Base-by-base conservation (phyloP, 1,140 invertebrate species). In the Euwallacea fornicatus region DNA sequence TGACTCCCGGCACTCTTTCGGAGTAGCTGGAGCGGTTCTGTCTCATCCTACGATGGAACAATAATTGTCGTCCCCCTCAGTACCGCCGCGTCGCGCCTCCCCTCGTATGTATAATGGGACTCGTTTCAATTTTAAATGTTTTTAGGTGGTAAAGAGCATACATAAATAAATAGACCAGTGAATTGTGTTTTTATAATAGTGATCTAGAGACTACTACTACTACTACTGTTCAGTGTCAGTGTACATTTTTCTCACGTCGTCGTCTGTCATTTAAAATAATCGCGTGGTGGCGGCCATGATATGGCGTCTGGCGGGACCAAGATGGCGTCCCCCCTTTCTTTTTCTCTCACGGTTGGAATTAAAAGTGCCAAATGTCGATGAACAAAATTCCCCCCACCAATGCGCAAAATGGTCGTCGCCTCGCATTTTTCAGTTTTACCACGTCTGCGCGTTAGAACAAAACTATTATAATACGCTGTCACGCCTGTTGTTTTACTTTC, bases 181-280 rank as follows among this genome's bases (percentile, higher is more conserved):
- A 69, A 69, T 69, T 69, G 67, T 69, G 67, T 69, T 69, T 69
- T 69, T 62, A 69, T 69, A 33, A 69, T 61, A 62, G 60, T 54
- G 46, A 61, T 41, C 44, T 69, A 61, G 47, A 60, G 13, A 61
- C 33, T 69, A 69, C 21, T 33, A 33, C 21, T 33, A 33, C 21
- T 33, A 33, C 21, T 33, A 33, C 21, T 33, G 21, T 69, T 59
- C 58, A 62, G 67, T 69, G 67, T 69, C 67, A 69, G 67, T 69
- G 67, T 69, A 69, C 67, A 55, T 62, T 54, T 66, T 62, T 55
- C 60, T 47, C 21, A 33, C 21, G 21, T 33, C 21, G 21, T 33
- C 21, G 21, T 33, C 21, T 33, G 21, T 33, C 21, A 33, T 33
- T 33, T 33, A 33, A 33, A 33, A 33, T 33, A 4, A 4, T 33